phyloP scores from a whole-genome alignment of 2,888 invertebrate species.

The Orchesella flavescens region DNA sequence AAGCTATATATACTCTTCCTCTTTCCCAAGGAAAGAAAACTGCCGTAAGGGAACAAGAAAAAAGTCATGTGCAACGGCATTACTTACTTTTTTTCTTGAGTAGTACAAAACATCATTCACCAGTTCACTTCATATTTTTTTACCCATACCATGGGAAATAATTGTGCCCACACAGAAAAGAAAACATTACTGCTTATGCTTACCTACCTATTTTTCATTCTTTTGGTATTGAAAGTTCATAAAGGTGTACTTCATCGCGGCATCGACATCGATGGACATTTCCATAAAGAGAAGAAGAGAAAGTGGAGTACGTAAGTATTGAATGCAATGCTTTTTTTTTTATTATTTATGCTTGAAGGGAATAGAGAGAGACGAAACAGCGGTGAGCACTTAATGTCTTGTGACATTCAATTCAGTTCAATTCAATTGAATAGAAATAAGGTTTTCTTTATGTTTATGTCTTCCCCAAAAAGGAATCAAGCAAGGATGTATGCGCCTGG shows the following conservation, averaged over 20 bases:
- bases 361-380: slow-evolving; percentile 18
- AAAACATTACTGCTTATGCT: too few relatives aligned
- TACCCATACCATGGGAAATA: not conserved
- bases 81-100: not conserved
- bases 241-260: too few relatives aligned
- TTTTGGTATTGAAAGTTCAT: too few relatives aligned
- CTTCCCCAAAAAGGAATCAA: not conserved
- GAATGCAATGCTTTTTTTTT: too few relatives aligned
- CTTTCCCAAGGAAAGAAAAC: not conserved
- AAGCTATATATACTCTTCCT: not conserved
- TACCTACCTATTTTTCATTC: too few relatives aligned
- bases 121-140: slow-evolving; percentile 1
- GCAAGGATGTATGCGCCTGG: too few relatives aligned
- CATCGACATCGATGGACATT: too few relatives aligned
- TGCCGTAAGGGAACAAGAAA: not conserved
- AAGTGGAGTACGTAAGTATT: too few relatives aligned
- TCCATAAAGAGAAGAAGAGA: too few relatives aligned
- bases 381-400: slow-evolving; percentile 22
- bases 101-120: not conserved
- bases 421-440: not conserved
- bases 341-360: too few relatives aligned
- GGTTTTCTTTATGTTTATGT: slow-evolving; percentile 13
- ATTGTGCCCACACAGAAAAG: too few relatives aligned
- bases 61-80: not conserved
- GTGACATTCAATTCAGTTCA: slow-evolving; percentile 4